Base-by-base conservation (phyloP, 2,113 vertebrate genomes). In the Tachysurus vachellii region DNA sequence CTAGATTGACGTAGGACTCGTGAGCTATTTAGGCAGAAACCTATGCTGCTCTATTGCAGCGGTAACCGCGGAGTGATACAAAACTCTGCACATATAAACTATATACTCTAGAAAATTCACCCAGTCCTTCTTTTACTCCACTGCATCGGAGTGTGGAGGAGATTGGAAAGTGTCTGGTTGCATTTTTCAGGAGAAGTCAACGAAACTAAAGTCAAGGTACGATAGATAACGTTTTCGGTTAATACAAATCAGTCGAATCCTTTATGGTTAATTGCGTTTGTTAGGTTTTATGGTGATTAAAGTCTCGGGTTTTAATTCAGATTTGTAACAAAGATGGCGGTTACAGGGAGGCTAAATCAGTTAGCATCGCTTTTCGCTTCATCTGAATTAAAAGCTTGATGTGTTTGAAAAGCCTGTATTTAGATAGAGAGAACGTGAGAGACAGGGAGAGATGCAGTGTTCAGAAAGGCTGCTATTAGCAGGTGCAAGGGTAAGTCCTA, bases 171-270 rank as follows among this genome's bases (percentile, higher is more conserved):
- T 57, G 62, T 56, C 84, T 94, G 92, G 92, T 90, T 68, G 94
- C 94, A 94, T 93, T 94, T 94, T 95, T 94, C 94, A 95, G 93
- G 93, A 94, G 50, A 93, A 93, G 68, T 87, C 93, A 93, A 92
- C 93, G 82, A 83, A 95, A 93, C 87, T 68, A 87, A 91, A 81
- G 56, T 87, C 90, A 95, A 95, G 94, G 95, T 95, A 92, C 2
- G 91, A 36, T 36, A 36, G 36, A 36, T 36, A 36, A 14, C 0
- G 4, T 11, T 57, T 36, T 54, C 17, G 0, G 17, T 2, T 16
- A 19, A 4, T 23, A 1, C 1, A 42, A 59, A 23, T 42, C 11
- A 1, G 5, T 10, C 6, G 8, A 36, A 12, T 2, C 1, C 13
- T 11, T 28, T 28, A 14, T 0, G 2, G 28, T 50, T 36, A 42